Base-by-base conservation (phyloP, 2,888 invertebrate genomes). In the Neoaliturus tenellus region DNA sequence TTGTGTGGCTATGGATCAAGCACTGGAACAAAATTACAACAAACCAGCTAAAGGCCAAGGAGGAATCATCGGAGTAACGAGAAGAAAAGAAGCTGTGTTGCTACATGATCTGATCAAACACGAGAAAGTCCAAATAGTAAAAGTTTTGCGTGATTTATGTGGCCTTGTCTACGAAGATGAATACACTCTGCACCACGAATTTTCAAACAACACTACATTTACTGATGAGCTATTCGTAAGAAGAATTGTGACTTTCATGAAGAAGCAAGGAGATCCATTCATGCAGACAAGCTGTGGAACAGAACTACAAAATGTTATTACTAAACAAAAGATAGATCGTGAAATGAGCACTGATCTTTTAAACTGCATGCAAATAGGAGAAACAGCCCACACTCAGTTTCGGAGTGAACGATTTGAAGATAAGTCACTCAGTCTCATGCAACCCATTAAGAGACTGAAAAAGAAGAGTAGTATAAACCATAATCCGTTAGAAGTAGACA, bases 351-450 rank as follows among this genome's bases (percentile, higher is more conserved):
- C 35, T 35, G 35, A 35, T 35, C 35, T 35, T 35, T 25, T 55
- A 20, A 55, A 25, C 25, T 55, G 25, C 58, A 25, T 20, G 12
- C 4, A 10, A 35, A 12, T 55, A 6, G 23, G 5, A 55, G 5
- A 55, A 55, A 4, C 8, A 12, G 58, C 12, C 58, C 58, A 23
- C 25, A 55, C 58, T 55, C 58, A 55, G 58, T 55, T 55, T 23
- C 58, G 58, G 58, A 23, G 4, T 6, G 58, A 55, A 55, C 4
- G 58, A 55, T 55, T 55, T 55, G 58, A 55, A 55, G 58, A 55
- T 55, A 55, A 55, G 58, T 55, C 58, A 55, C 25, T 55, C 58
- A 55, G 58, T 55, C 58, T 55, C n/a, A n/a, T n/a, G n/a, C n/a
- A n/a, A n/a, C n/a, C n/a, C n/a, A n/a, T n/a, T n/a, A n/a, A n/a